Conservation (phyloP, 1,140 invertebrate species). For the Hyles vespertilio region DNA sequence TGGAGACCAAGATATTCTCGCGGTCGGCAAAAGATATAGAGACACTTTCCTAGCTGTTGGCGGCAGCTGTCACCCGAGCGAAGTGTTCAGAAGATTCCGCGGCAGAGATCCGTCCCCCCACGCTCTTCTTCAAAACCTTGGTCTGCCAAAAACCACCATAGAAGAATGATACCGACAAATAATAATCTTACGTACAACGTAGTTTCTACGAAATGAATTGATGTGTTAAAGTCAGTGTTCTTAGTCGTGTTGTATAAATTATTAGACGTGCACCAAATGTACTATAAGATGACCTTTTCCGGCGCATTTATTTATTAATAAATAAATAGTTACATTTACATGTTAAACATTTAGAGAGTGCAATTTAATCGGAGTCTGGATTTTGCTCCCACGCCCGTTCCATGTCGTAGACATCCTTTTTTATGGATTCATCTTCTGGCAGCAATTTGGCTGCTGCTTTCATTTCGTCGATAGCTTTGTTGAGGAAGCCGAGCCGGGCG, state of each 20-base stretch:
- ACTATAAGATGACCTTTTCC: too few relatives aligned
- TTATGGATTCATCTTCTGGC: conserved; percentile 66
- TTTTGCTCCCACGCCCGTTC: conserved; percentile 74
- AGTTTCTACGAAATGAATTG: too few relatives aligned
- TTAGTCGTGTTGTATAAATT: too few relatives aligned
- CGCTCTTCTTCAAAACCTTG: conserved; percentile 83
- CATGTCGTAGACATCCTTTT: conserved; percentile 69
- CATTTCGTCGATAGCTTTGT: conserved; percentile 85
- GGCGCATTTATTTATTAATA: too few relatives aligned
- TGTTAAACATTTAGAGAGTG: not conserved
- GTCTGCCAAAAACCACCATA: conserved; percentile 62
- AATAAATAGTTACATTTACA: too few relatives aligned
- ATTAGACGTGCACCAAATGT: too few relatives aligned
- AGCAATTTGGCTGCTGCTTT: conserved; percentile 81
- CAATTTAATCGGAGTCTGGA: conserved; percentile 59
- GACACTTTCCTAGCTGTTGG: conserved; percentile 91
- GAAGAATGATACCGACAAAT: conserved; percentile 43
- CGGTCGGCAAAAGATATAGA: conserved; percentile 84
- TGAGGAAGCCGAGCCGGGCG: conserved; percentile 81
- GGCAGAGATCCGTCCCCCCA: conserved; percentile 93
- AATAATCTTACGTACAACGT: conserved; percentile 8
- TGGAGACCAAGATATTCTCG: conserved; percentile 68
- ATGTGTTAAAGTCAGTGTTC: too few relatives aligned
- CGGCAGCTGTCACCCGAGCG: conserved; percentile 85
- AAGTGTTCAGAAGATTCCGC: conserved; percentile 92